Conservation (phyloP, 2,888 invertebrate species). For the Philaethria dido region DNA sequence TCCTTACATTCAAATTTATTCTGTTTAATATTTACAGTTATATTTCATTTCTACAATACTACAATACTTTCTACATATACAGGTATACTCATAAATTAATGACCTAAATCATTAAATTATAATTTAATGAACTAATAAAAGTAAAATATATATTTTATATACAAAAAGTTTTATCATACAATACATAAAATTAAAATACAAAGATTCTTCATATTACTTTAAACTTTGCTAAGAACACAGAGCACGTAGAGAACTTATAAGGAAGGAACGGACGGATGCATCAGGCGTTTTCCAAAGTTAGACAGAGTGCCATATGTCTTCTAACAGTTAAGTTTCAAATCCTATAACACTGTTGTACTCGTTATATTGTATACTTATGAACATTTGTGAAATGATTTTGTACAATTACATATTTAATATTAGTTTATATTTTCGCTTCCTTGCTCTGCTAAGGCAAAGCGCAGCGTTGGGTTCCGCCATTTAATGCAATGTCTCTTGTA, state of each 20-base stretch:
- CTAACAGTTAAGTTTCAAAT: constrained; percentile 19
- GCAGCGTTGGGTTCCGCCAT: not conserved
- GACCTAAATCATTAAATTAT: too few relatives aligned
- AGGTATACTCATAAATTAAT: too few relatives aligned
- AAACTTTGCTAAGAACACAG: constrained; percentile 4
- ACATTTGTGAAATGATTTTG: not conserved
- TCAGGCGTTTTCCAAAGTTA: constrained; percentile 25
- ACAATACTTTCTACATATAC: too few relatives aligned
- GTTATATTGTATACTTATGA: not conserved
- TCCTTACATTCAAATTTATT: not conserved
- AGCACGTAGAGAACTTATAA: constrained; percentile 30
- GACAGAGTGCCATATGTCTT: constrained; percentile 24
- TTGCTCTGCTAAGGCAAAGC: too few relatives aligned
- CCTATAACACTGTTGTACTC: not conserved
- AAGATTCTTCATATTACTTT: constrained; percentile 5
- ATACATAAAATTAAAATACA: constrained; percentile 2
- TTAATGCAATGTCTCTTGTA: too few relatives aligned
- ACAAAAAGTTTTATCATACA: not conserved
- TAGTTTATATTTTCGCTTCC: too few relatives aligned
- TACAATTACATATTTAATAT: not conserved
- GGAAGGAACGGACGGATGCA: constrained; percentile 26
- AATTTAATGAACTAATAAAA: too few relatives aligned
- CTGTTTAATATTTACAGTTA: not conserved
- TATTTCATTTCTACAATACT: too few relatives aligned
- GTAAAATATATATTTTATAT: not conserved